Evolutionary conservation across 2,113 vertebrate genomes (phyloP).

Genomic region (Chrysochloris asiatica): DNA sequence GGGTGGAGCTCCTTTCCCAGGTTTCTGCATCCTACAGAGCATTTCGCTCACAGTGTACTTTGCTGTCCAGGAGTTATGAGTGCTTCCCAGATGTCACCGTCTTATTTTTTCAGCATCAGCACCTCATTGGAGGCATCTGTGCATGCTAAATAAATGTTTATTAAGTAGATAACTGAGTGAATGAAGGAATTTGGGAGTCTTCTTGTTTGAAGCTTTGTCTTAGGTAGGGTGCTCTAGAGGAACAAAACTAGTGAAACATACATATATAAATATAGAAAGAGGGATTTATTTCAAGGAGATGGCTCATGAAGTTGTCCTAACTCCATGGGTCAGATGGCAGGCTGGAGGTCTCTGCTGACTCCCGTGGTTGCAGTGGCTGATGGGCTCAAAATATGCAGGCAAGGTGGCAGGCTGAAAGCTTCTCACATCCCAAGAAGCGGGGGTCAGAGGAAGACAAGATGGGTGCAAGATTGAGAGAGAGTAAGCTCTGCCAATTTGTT

Average conservation of each 20-base stretch:
- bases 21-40: not conserved
- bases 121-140: too few species aligned
- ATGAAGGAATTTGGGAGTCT: not conserved
- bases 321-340: not conserved
- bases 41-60: fast-evolving
- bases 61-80: fast-evolving
- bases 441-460: not conserved
- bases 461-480: not conserved
- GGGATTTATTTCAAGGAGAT: too few species aligned
- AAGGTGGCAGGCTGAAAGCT: not conserved
- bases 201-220: not conserved
- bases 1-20: fast-evolving
- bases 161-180: not conserved
- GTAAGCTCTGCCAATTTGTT: not conserved
- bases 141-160: not conserved
- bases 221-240: not conserved
- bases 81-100: not conserved
- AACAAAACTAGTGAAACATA: too few species aligned
- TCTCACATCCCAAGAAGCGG: not conserved
- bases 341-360: not conserved
- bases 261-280: too few species aligned
- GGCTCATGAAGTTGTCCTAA: not conserved
- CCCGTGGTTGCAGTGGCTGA: not conserved
- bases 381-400: not conserved
- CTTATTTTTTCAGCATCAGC: too few species aligned